These are phyloP conservation scores for Laupala kohalensis DNA, from an alignment of 1,140 invertebrate genomes.

Conservation along the genomic window DNA sequence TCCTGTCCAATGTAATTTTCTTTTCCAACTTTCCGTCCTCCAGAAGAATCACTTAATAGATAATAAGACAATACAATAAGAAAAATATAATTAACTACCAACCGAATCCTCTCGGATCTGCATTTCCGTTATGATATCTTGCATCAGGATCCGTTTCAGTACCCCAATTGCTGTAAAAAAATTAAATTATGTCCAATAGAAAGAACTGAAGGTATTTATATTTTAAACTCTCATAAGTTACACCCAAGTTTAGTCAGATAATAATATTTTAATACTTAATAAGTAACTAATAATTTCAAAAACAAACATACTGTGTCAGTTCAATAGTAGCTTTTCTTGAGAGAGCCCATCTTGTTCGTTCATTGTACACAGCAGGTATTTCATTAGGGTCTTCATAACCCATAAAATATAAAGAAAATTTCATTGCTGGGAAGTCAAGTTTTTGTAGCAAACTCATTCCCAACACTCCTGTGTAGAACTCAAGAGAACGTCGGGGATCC, in stretches of 20 bases:
- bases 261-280: not conserved
- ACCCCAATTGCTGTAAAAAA: conserved; percentile 75
- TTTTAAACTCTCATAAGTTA: too few relatives aligned
- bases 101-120: conserved; percentile 80
- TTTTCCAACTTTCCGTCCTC: too few relatives aligned
- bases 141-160: conserved; percentile 69
- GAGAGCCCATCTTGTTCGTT: conserved; percentile 64
- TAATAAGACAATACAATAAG: too few relatives aligned
- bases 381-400: conserved; percentile 71
- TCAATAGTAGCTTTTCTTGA: conserved; percentile 78
- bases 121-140: conserved; percentile 81
- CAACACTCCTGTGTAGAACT: conserved; percentile 80
- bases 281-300: not conserved
- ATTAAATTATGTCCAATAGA: not conserved
- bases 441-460: conserved; percentile 84
- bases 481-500: conserved; percentile 71
- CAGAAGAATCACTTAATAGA: too few relatives aligned
- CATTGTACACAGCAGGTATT: conserved; percentile 51
- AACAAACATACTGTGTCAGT: conserved; percentile 76
- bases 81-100: conserved; percentile 40
- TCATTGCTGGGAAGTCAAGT: conserved; percentile 75
- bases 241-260: not conserved
- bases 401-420: conserved; percentile 88
- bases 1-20: too few relatives aligned
- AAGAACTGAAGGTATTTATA: too few relatives aligned